phyloP scores from a whole-genome alignment of 2,113 vertebrate species.

The Gymnarchus niloticus region DNA sequence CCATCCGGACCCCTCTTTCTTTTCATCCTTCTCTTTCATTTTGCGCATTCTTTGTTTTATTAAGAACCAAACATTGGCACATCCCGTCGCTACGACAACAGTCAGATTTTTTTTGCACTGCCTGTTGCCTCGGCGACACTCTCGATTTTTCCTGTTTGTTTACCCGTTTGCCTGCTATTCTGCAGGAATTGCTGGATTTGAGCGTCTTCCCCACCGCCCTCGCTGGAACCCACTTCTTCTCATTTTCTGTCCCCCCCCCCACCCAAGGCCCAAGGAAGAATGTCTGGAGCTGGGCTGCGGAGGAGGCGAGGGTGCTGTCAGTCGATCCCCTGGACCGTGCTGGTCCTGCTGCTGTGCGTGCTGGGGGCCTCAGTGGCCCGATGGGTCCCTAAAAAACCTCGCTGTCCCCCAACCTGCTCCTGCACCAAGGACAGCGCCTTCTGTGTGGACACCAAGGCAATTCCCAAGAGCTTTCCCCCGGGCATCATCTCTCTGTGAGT shows the following conservation, averaged over 20 bases:
- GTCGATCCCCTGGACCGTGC: not conserved
- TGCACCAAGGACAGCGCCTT: slow-evolving; percentile 95
- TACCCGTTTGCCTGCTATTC: not conserved
- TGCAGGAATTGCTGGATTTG: not conserved
- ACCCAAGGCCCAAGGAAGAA: slow-evolving; percentile 11
- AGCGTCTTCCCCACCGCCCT: not conserved
- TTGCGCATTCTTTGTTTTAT: not conserved
- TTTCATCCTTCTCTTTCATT: not conserved
- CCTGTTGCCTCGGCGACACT: slow-evolving; percentile 1
- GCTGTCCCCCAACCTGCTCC: slow-evolving; percentile 82
- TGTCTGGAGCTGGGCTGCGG: slow-evolving; percentile 1
- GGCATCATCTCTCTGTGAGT: slow-evolving; percentile 95
- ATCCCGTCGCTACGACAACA: slow-evolving; percentile 14
- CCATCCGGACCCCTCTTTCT: not conserved
- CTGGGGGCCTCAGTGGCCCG: slow-evolving; percentile 48
- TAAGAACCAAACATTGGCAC: not conserved
- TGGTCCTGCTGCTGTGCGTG: slow-evolving; percentile 58
- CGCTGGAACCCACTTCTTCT: not conserved
- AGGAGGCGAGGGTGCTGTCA: not conserved
- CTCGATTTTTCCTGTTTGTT: not conserved
- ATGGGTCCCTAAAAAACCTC: slow-evolving; percentile 70
- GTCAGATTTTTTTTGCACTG: not conserved
- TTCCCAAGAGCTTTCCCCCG: slow-evolving; percentile 81
- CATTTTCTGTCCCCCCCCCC: not conserved
- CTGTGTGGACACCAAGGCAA: slow-evolving; percentile 86